Evolutionary conservation across 2,888 invertebrate genomes (phyloP).

Genomic region (Lingula anatina): DNA sequence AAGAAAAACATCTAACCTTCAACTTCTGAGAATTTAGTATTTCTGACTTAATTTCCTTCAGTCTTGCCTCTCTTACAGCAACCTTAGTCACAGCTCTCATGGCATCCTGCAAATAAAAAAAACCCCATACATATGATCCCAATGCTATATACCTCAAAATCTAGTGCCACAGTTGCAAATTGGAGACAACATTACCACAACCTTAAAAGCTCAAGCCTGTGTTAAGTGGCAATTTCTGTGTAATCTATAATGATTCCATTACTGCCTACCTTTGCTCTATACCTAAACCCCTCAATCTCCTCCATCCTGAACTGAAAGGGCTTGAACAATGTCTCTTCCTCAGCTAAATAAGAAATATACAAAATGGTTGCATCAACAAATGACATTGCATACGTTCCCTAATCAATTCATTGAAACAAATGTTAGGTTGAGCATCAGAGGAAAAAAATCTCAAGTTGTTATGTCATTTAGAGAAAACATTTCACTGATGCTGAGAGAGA

Average conservation of each 20-base stretch:
- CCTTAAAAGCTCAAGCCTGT: too few relatives aligned
- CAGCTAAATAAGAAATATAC: conserved; percentile 20
- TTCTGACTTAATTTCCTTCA: conserved; percentile 93
- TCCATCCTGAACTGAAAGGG: conserved; percentile 91
- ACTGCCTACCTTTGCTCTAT: conserved; percentile 77
- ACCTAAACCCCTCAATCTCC: conserved; percentile 93
- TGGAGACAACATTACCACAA: too few relatives aligned
- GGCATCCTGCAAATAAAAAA: conserved; percentile 63
- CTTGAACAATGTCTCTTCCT: conserved; percentile 56
- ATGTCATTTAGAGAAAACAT: too few relatives aligned
- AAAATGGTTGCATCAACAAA: too few relatives aligned
- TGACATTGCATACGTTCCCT: too few relatives aligned
- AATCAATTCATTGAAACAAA: too few relatives aligned
- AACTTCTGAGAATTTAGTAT: conserved; percentile 86
- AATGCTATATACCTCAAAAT: too few relatives aligned
- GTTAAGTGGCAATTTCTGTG: too few relatives aligned
- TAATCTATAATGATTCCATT: too few relatives aligned
- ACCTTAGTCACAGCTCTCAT: conserved; percentile 90
- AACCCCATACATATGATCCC: too few relatives aligned
- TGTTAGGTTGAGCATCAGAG: not conserved
- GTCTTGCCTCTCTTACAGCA: conserved; percentile 86
- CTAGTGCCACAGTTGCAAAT: too few relatives aligned
- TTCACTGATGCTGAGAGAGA: too few relatives aligned
- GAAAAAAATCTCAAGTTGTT: not conserved
- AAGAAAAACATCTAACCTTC: conserved; percentile 54